Conservation (phyloP, 2,888 invertebrate genomes). For the Xylota segnis region DNA sequence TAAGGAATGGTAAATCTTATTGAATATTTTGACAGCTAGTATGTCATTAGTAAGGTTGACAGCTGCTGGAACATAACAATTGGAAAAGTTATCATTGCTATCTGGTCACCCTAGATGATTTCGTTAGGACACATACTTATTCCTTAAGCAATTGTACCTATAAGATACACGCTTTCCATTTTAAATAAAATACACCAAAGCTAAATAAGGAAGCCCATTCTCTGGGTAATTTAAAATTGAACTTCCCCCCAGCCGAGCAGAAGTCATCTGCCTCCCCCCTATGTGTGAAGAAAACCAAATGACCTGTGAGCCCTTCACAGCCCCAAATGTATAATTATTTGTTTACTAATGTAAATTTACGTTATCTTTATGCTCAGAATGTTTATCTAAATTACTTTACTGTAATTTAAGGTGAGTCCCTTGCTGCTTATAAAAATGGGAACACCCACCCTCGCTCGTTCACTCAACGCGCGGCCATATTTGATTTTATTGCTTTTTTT, state of each 20-base stretch:
- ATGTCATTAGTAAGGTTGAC: too few relatives aligned
- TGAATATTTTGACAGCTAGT: too few relatives aligned
- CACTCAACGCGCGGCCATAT: slow-evolving; percentile 76
- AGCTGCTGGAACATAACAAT: too few relatives aligned
- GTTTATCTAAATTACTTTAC: slow-evolving; percentile 73
- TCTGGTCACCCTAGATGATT: too few relatives aligned
- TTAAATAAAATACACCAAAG: too few relatives aligned
- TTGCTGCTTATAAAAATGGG: slow-evolving; percentile 64
- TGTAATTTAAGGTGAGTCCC: slow-evolving; percentile 68
- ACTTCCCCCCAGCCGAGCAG: not conserved
- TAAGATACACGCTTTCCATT: too few relatives aligned
- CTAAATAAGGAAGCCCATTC: not conserved
- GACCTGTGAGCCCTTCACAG: slow-evolving; percentile 31
- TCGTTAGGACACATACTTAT: too few relatives aligned
- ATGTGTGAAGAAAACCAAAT: slow-evolving; percentile 4
- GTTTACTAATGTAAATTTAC: slow-evolving; percentile 56
- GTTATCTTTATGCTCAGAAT: slow-evolving; percentile 73
- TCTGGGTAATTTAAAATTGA: not conserved
- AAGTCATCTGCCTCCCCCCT: not conserved
- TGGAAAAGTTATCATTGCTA: too few relatives aligned
- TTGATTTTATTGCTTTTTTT: slow-evolving; percentile 60
- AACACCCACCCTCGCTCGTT: slow-evolving; percentile 43
- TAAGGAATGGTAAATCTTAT: too few relatives aligned
- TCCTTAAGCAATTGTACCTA: too few relatives aligned
- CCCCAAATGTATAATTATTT: slow-evolving; percentile 66